phyloP scores from a whole-genome alignment of 2,797 vertebrate species.

The Enteromius argenteus region DNA sequence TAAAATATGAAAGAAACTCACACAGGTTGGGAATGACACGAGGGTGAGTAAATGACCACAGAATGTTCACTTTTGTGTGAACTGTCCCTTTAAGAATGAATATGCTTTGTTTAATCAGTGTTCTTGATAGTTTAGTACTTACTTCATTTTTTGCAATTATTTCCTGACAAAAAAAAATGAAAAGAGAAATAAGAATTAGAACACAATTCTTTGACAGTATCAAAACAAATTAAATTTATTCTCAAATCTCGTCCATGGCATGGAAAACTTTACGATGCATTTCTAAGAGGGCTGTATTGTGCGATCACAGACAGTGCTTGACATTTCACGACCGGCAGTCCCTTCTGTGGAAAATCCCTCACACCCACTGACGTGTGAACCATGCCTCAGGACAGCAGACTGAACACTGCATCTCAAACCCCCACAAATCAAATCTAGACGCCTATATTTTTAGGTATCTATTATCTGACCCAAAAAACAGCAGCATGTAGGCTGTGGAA shows the following conservation, averaged over 20 bases:
- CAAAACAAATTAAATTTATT: background rate
- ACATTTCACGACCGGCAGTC: slow-evolving; percentile 55
- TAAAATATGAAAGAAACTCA: background rate
- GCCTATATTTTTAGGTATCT: background rate
- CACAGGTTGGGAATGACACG: background rate
- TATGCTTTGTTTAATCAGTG: background rate
- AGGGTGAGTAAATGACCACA: background rate
- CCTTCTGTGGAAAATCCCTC: slow-evolving; percentile 67
- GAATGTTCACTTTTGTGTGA: background rate
- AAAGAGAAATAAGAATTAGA: slow-evolving; percentile 16
- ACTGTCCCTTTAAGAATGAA: background rate
- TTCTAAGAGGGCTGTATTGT: slow-evolving; percentile 26
- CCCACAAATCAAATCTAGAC: background rate
- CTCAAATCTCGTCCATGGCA: slow-evolving; percentile 23
- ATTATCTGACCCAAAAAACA: background rate
- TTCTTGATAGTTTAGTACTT: slow-evolving; percentile 55
- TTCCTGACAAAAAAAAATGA: slow-evolving; percentile 66
- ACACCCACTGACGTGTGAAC: slow-evolving; percentile 50
- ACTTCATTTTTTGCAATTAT: slow-evolving; percentile 71
- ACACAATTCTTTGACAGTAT: background rate
- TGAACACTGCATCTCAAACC: background rate
- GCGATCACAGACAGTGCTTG: slow-evolving; percentile 53
- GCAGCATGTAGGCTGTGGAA: background rate
- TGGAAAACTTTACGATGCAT: slow-evolving; percentile 29
- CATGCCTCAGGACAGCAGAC: slow-evolving; percentile 50